A percentile compares a stretch with the other conserved stretches of the same genome.
These are phyloP conservation scores for Nannoperca australis DNA, from an alignment of 2,797 vertebrate genomes.

Conservation along the genomic window DNA sequence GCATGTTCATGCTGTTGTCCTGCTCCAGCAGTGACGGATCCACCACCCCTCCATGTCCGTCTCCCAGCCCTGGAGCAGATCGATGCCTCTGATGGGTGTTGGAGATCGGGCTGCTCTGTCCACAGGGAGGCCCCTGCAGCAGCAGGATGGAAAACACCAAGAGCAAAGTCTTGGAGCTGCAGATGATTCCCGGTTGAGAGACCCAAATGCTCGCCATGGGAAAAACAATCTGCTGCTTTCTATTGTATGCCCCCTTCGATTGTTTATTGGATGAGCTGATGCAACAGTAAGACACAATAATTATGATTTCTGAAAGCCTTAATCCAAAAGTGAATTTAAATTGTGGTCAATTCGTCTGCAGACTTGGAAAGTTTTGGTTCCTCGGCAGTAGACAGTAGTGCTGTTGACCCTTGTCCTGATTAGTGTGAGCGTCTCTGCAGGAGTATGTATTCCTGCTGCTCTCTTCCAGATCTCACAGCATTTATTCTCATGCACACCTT, in stretches of 20 bases:
- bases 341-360: slow-evolving; percentile 38
- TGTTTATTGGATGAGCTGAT: slow-evolving; percentile 45
- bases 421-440: slow-evolving; percentile 74
- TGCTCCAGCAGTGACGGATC: slow-evolving; percentile 90
- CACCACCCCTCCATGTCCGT: slow-evolving; percentile 88
- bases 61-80: slow-evolving; percentile 81
- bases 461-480: slow-evolving; percentile 71
- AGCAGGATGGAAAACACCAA: slow-evolving; percentile 76
- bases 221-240: slow-evolving; percentile 62
- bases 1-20: slow-evolving; percentile 88
- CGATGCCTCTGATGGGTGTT: slow-evolving; percentile 83
- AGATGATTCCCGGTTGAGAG: slow-evolving; percentile 77
- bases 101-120: slow-evolving; percentile 89
- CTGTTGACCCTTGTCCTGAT: slow-evolving; percentile 85
- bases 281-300: slow-evolving; percentile 35
- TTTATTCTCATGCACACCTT: slow-evolving; percentile 86
- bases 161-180: slow-evolving; percentile 77
- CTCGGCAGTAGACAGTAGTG: slow-evolving; percentile 68
- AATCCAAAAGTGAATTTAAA: slow-evolving; percentile 33
- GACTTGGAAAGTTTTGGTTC: slow-evolving; percentile 42
- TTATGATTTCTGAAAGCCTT: slow-evolving; percentile 16
- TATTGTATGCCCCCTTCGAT: slow-evolving; percentile 51
- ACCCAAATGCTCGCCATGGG: slow-evolving; percentile 87
- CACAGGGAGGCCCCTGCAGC: slow-evolving; percentile 72
- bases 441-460: slow-evolving; percentile 40